Base-by-base conservation (phyloP, 2,888 invertebrate species). In the Nomada fabriciana region DNA sequence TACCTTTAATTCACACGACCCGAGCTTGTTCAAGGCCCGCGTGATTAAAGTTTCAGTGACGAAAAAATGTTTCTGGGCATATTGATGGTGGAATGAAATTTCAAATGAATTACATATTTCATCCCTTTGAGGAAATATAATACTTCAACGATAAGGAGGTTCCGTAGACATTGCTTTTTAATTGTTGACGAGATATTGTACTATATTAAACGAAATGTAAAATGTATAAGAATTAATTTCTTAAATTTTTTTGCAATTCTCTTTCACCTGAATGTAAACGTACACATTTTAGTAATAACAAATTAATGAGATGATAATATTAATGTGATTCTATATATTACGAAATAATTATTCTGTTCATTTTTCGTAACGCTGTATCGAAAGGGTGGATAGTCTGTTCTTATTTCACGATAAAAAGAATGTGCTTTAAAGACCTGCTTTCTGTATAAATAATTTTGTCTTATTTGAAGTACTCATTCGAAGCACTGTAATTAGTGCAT, bases 1-100 rank as follows among this genome's bases (percentile, higher is more conserved):
- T 63, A 67, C 52, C 52, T 50, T 71, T 63, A 71, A 53, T 72
- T 72, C 72, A 64, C 72, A 65, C 53, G 72, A 64, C 64, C 47
- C 53, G 65, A 64, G 53, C 52, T 72, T 72, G 42, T 64, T 53
- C 65, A 72, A 64, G 72, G 65, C 23, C 52, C 25, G 61, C 61
- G 50, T 72, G 23, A 20, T 61, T 64, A 20, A 64, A 53, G 42
- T 72, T 52, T 55, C 15, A 68, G 2, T 42, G 42, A n/a, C 23
- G 55, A 65, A 15, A 25, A 25, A 25, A 25, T 42, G 29, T 36
- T 18, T 15, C 29, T 53, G 53, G 1, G 13, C 36, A 18, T 52
- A 23, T 63, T 29, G 60, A 60, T 70, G 36, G 60, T 59, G n/a
- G 20, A 43, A 69, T 13, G 18, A 57, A 10, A 59, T 18, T 15